These are phyloP conservation scores for Peromyscus eremicus DNA, from an alignment of 2,797 vertebrate species.

Conservation along the genomic window DNA sequence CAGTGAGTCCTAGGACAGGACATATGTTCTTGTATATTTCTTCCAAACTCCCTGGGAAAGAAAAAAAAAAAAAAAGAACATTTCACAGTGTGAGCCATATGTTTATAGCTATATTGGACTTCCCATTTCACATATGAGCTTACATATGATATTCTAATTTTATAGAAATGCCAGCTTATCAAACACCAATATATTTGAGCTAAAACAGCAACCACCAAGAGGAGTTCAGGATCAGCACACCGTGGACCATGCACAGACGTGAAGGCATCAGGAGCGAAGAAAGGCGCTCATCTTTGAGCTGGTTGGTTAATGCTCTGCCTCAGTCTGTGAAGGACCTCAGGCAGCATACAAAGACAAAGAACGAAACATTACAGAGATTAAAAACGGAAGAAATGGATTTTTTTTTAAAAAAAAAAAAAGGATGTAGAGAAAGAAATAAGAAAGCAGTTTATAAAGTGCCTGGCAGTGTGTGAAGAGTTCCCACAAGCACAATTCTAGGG, in stretches of 20 bases:
- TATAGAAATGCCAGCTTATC: conserved; percentile 47
- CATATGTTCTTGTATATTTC: conserved; percentile 70
- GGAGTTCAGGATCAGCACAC: not conserved
- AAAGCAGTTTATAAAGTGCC: not conserved
- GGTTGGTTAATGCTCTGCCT: not conserved
- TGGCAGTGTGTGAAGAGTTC: not conserved
- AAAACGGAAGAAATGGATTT: conserved; percentile 16
- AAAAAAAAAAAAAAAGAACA: conserved; percentile 52
- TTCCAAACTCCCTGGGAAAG: conserved; percentile 57
- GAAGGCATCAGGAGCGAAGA: not conserved
- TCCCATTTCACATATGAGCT: conserved; percentile 48
- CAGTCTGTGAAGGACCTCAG: not conserved
- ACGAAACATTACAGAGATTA: not conserved
- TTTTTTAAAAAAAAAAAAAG: not conserved
- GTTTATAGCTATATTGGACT: conserved; percentile 65
- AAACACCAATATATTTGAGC: conserved; percentile 24
- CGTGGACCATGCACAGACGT: accelerated
- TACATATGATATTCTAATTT: conserved; percentile 45
- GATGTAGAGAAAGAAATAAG: not conserved
- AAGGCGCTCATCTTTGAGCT: not conserved
- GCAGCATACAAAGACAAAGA: not conserved
- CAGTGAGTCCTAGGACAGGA: conserved; percentile 56
- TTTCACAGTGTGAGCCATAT: conserved; percentile 64
- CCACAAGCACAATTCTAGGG: not conserved
- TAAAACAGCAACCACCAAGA: not conserved